Percentiles rank a stretch among this genome's conserved stretches.
These are phyloP conservation scores for Melanotaenia parkinsoni DNA, from an alignment of 2,797 vertebrate species.

Conservation along the genomic window DNA sequence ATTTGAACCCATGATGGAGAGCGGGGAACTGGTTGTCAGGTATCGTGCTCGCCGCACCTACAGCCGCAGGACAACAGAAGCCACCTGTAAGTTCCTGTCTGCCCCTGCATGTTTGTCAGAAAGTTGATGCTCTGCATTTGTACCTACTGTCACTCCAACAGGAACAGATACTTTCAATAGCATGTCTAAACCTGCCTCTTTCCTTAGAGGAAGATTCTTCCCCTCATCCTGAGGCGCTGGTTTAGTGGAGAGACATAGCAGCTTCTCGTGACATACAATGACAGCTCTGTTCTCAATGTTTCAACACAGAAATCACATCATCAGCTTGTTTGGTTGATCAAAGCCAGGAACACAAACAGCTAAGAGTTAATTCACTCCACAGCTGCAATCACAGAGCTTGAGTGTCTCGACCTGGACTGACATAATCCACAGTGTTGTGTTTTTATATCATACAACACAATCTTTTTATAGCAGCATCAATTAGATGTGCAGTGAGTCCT, in stretches of 20 bases:
- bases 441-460: background rate
- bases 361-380: slow-evolving; percentile 23
- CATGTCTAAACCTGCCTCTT: slow-evolving; percentile 42
- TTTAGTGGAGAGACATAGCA: background rate
- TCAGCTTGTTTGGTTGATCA: slow-evolving; percentile 27
- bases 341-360: background rate
- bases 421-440: slow-evolving; percentile 4
- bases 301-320: slow-evolving; percentile 14
- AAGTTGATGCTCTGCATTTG: slow-evolving; percentile 11
- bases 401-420: slow-evolving; percentile 34
- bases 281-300: slow-evolving; percentile 13
- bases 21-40: slow-evolving; percentile 90
- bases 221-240: background rate
- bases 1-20: slow-evolving; percentile 91
- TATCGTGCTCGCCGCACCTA: slow-evolving; percentile 91
- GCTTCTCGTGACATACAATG: background rate
- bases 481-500: slow-evolving; percentile 29
- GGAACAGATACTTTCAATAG: background rate
- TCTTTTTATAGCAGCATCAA: slow-evolving; percentile 2
- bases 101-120: slow-evolving; percentile 3
- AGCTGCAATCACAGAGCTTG: slow-evolving; percentile 46
- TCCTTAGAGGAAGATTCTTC: background rate
- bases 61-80: slow-evolving; percentile 90
- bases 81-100: slow-evolving; percentile 86
- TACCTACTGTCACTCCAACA: slow-evolving; percentile 4